These are phyloP conservation scores for Palythoa caribaeorum DNA, from an alignment of 92 coral and sea anemone genomes.

Conservation along the genomic window DNA sequence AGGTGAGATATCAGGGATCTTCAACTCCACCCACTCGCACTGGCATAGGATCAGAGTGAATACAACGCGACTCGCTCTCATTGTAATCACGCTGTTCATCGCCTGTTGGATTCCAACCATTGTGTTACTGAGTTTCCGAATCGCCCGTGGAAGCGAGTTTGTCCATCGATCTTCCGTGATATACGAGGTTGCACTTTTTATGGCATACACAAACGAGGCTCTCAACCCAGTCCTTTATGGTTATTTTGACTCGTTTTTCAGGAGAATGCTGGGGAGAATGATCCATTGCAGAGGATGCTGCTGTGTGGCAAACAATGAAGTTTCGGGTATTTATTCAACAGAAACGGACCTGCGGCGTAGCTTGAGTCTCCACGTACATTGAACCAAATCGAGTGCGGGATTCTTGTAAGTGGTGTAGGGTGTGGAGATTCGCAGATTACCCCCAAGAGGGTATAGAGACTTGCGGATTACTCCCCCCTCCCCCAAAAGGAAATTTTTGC, in stretches of 20 bases:
- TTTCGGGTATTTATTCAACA: neutral
- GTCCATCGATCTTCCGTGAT: slow-evolving; percentile 55
- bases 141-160: slow-evolving; percentile 59
- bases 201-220: slow-evolving; percentile 73
- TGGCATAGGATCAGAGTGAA: slow-evolving; percentile 38
- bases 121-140: slow-evolving; percentile 10
- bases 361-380: neutral
- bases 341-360: neutral
- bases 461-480: no score
- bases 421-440: no score
- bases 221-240: slow-evolving; percentile 76
- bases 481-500: no score
- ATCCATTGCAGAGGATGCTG: neutral
- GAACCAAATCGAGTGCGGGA: no score
- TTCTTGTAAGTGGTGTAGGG: no score
- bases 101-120: slow-evolving; percentile 33
- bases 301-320: neutral
- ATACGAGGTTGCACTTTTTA: slow-evolving; percentile 76
- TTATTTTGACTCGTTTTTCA: slow-evolving; percentile 35
- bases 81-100: slow-evolving; percentile 2
- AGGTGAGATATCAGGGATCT: slow-evolving; percentile 37
- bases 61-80: slow-evolving; percentile 16
- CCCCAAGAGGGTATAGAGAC: no score
- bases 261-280: slow-evolving; percentile 14
- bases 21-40: slow-evolving; percentile 15